Evolutionary conservation across 1,140 invertebrate species (phyloP).

Genomic region (Oppia nitens): DNA sequence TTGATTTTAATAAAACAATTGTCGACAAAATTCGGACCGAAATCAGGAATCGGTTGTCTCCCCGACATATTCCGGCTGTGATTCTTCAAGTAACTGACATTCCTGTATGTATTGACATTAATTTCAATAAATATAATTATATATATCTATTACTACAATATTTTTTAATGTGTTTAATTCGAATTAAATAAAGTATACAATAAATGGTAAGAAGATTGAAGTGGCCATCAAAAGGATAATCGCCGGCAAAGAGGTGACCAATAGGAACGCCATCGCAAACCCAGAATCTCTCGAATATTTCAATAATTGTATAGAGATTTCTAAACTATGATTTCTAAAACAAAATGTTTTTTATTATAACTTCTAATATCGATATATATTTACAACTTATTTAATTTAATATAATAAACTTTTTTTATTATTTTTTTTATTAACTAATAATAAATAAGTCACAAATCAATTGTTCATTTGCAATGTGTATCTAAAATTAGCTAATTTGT

Average conservation of each 20-base stretch:
- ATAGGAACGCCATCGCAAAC: background rate
- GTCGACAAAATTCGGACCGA: constrained; percentile 26
- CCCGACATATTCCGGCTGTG: constrained; percentile 35
- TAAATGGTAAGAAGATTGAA: constrained; percentile 42
- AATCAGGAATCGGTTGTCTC: constrained; percentile 33
- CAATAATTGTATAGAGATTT: background rate
- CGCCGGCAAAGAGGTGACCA: constrained; percentile 20
- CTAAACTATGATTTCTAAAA: too few relatives aligned
- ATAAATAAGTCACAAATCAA: too few relatives aligned
- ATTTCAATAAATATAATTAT: background rate
- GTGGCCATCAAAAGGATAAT: constrained; percentile 38
- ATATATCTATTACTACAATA: too few relatives aligned
- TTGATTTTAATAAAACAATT: constrained; percentile 28
- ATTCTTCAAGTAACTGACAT: constrained; percentile 35
- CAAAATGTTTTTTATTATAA: too few relatives aligned
- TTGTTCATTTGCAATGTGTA: too few relatives aligned
- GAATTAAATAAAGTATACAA: constrained; percentile 33
- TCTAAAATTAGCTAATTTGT: too few relatives aligned
- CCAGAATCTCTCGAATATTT: constrained; percentile 1
- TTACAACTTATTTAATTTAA: too few relatives aligned
- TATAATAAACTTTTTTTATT: too few relatives aligned
- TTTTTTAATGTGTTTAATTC: background rate
- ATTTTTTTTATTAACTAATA: too few relatives aligned
- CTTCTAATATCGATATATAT: too few relatives aligned
- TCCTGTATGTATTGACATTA: constrained; percentile 29